These are phyloP conservation scores for Vannuccia rotundouncinata DNA, from an alignment of 2,888 invertebrate genomes.

Conservation along the genomic window DNA sequence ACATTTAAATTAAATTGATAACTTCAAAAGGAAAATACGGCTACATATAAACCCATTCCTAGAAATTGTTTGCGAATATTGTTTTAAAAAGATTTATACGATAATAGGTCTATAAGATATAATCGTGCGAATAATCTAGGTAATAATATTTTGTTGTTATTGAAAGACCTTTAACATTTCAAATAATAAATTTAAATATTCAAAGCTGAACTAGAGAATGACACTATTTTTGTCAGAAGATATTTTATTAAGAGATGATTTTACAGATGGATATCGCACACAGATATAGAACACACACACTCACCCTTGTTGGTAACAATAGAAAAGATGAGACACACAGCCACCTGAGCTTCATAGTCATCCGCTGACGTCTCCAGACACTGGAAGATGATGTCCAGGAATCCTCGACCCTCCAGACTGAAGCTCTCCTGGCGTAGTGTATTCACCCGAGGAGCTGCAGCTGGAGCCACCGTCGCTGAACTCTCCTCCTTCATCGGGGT, in stretches of 20 bases:
- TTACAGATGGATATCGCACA: conserved; percentile 45
- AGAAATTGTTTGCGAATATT: background rate
- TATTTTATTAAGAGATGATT: conserved; percentile 67
- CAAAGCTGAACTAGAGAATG: background rate
- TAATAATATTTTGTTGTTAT: background rate
- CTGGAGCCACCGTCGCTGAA: background rate
- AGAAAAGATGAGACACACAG: conserved; percentile 82
- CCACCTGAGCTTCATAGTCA: conserved; percentile 85
- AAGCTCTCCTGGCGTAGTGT: background rate
- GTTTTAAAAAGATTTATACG: background rate
- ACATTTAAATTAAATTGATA: background rate
- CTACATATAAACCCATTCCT: background rate
- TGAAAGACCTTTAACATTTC: background rate
- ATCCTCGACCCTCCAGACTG: conserved; percentile 61
- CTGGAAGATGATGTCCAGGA: conserved; percentile 78
- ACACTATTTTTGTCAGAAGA: background rate
- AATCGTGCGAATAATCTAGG: background rate
- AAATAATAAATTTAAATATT: background rate
- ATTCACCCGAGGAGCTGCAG: background rate
- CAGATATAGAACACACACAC: conserved; percentile 42
- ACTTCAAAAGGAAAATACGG: background rate
- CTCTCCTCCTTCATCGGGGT: no score
- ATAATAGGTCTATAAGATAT: background rate
- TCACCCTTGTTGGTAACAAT: conserved; percentile 86
- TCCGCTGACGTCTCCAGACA: conserved; percentile 81